Percentiles rank a stretch among this genome's conserved stretches.
Evolutionary conservation across 2,888 invertebrate species (phyloP).

Genomic region (Rutpela maculata): DNA sequence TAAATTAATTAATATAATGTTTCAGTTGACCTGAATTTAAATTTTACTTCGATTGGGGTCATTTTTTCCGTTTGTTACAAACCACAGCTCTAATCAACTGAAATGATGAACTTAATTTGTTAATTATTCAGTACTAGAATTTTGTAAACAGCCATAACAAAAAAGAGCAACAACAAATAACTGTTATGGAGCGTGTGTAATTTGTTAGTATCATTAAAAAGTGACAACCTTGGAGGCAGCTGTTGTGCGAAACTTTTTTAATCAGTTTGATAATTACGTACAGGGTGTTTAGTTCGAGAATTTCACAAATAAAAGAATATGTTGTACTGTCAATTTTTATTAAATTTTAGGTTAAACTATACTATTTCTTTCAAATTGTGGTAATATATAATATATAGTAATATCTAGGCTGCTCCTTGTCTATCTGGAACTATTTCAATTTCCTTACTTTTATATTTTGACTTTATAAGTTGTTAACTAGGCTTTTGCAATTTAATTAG

Average conservation of each 20-base stretch:
- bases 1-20: background rate
- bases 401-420: too few species aligned
- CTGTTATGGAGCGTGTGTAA: background rate
- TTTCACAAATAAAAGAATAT: too few species aligned
- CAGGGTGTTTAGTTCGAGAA: too few species aligned
- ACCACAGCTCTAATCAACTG: constrained; percentile 3
- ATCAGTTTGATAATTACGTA: background rate
- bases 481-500: too few species aligned
- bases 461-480: too few species aligned
- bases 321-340: too few species aligned
- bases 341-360: too few species aligned
- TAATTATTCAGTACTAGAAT: constrained; percentile 2
- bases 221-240: background rate
- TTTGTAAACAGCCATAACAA: background rate
- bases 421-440: too few species aligned
- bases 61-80: background rate
- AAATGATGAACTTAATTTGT: constrained; percentile 6
- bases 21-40: constrained; percentile 1
- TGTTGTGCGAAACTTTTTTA: background rate
- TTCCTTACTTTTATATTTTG: too few species aligned
- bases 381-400: too few species aligned
- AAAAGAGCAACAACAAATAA: background rate
- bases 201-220: background rate
- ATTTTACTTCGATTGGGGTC: background rate
- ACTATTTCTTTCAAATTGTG: too few species aligned